Evolutionary conservation across 2,113 vertebrate genomes (phyloP).

Genomic region (Pitta sordida): DNA sequence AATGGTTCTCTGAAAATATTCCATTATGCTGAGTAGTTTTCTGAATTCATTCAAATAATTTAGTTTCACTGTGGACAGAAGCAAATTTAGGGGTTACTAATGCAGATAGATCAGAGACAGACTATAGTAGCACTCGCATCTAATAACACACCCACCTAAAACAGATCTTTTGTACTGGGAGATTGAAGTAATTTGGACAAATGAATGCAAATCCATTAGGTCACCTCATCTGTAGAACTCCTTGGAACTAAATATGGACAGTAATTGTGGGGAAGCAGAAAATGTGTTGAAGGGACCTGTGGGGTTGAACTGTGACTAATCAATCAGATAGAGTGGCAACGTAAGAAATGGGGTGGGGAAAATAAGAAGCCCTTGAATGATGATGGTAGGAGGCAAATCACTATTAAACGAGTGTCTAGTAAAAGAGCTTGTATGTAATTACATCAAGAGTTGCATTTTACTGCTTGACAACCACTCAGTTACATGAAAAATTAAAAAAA

Average conservation of each 20-base stretch:
- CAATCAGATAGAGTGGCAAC: neutral
- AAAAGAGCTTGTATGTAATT: neutral
- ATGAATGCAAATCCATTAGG: neutral
- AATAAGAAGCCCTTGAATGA: neutral
- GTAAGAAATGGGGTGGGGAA: neutral
- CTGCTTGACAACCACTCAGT: neutral
- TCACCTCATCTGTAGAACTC: neutral
- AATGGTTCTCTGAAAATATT: neutral
- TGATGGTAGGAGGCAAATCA: neutral
- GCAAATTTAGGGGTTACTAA: neutral
- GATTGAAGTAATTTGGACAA: neutral
- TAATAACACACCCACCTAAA: neutral
- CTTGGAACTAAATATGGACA: neutral
- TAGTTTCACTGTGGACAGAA: neutral
- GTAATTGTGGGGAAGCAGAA: neutral
- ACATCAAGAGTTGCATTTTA: neutral
- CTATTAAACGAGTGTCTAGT: neutral
- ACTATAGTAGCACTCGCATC: neutral
- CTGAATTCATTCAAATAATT: neutral
- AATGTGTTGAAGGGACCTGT: neutral
- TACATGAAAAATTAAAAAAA: neutral
- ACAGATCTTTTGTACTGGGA: neutral
- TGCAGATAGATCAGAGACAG: neutral
- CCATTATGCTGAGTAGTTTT: neutral
- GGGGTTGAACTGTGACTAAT: neutral